phyloP scores from a whole-genome alignment of 2,888 invertebrate species.

The Julus scanicus region DNA sequence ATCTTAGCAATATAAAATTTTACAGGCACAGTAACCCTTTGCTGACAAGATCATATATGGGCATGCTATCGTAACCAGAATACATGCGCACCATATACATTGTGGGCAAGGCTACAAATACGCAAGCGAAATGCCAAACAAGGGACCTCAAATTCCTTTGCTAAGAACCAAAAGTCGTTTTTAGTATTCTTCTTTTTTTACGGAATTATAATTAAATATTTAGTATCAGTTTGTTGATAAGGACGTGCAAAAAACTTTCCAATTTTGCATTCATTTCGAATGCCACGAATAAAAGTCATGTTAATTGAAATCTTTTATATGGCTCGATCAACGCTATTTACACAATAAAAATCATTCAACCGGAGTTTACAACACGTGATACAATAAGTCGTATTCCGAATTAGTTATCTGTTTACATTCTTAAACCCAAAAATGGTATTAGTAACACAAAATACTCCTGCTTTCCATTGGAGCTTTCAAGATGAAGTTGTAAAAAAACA shows the following conservation, averaged over 20 bases:
- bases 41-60: constrained; percentile 42
- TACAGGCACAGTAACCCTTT: constrained; percentile 54
- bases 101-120: constrained; percentile 10
- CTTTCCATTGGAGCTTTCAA: no score
- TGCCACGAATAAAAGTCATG: no score
- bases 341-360: no score
- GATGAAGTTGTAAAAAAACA: no score
- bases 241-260: not conserved
- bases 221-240: not conserved
- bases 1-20: constrained; percentile 40
- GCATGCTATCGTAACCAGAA: constrained; percentile 9
- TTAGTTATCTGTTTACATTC: no score
- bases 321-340: no score
- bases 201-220: not conserved
- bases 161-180: not conserved
- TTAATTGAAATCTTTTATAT: no score
- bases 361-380: no score
- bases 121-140: constrained; percentile 35
- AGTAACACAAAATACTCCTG: no score
- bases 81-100: not conserved
- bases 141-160: constrained; percentile 21
- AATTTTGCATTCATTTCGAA: no score
- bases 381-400: no score
- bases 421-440: no score
- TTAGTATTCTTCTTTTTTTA: constrained; percentile 2